Evolutionary conservation across 2,113 vertebrate species (phyloP).

Genomic region (Miniopterus natalensis): DNA sequence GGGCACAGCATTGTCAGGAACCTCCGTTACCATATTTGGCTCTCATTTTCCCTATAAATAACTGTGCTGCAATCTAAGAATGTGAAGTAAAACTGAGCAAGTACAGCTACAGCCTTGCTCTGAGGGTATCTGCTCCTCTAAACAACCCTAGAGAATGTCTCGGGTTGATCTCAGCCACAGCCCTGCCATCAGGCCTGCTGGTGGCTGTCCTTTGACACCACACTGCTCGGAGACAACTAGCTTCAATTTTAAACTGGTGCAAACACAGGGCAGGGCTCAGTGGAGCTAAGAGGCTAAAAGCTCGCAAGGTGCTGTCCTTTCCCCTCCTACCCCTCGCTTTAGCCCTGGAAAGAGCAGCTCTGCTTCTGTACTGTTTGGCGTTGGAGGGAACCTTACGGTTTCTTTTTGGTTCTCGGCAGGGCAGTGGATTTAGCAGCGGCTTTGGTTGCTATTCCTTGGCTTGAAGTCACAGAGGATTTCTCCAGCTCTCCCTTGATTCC

Average conservation of each 20-base stretch:
- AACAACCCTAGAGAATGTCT: conserved; percentile 68
- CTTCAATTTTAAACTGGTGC: conserved; percentile 70
- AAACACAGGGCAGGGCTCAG: conserved; percentile 71
- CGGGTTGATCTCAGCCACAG: conserved; percentile 61
- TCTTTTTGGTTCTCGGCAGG: conserved; percentile 80
- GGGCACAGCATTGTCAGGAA: conserved; percentile 73
- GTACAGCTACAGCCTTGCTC: conserved; percentile 57
- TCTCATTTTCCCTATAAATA: conserved; percentile 67
- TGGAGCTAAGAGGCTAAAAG: conserved; percentile 38
- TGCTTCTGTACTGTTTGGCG: conserved; percentile 12
- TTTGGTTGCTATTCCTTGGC: conserved; percentile 73
- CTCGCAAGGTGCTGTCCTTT: conserved; percentile 60
- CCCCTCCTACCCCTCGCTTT: conserved; percentile 65
- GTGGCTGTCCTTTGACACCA: conserved; percentile 60
- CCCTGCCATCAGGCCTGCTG: conserved; percentile 57
- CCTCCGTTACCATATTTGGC: conserved; percentile 62
- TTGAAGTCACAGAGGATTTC: conserved; percentile 63
- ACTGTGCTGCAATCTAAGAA: conserved; percentile 80
- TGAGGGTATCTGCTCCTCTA: conserved; percentile 47
- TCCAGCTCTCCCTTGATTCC: conserved; percentile 79
- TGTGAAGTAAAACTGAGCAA: conserved; percentile 76
- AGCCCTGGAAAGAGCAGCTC: conserved; percentile 69
- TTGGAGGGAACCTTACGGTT: conserved; percentile 57
- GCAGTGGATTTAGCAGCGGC: conserved; percentile 49
- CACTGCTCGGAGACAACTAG: conserved; percentile 70